Base-by-base conservation (phyloP, 1,140 invertebrate genomes). In the Heliothis subflexa region DNA sequence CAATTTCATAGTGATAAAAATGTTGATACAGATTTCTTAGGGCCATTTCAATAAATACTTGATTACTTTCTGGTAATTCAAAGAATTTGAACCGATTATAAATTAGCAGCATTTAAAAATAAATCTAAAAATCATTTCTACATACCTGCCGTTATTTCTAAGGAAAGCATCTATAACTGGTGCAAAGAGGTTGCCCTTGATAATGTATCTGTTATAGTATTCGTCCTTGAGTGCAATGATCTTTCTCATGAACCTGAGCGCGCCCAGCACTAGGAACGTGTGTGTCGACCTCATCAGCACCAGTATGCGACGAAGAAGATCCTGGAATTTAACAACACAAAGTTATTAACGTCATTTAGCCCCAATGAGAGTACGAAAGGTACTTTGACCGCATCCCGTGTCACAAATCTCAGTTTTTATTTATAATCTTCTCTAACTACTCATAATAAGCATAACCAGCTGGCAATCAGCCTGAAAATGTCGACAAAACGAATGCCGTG, bases 211-310 rank as follows among this genome's bases (percentile, higher is more conserved):
- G 95, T 99, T 99, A 95, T 99, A 99, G 94, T 99, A 99, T 88
- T 99, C 99, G 93, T 99, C 99, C 95, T 99, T 99, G 14, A 99
- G 95, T 52, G 98, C 98, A 88, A 99, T 97, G 70, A 99, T 98
- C 95, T 99, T 99, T 83, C 99, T 96, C 96, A 99, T 97, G 95
- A 99, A 98, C 95, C 99, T 96, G 81, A 99, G 95, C 55, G 99
- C 98, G 95, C 99, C 98, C 61, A 99, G 96, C 81, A 99, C 98
- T 84, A 99, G 96, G 96, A 99, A 99, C 86, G 99, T 99, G 95
- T 99, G 99, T 88, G 97, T 98, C 40, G 99, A 99, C 94, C 99
- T 99, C 97, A 99, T 99, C 59, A 99, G 96, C 78, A 99, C 98
- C 80, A 99, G 95, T 91, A 99, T 98, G 94, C 98, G 96, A 91